Evolutionary conservation across 2,113 vertebrate genomes (phyloP).

Genomic region (Sebastes schlegelii): DNA sequence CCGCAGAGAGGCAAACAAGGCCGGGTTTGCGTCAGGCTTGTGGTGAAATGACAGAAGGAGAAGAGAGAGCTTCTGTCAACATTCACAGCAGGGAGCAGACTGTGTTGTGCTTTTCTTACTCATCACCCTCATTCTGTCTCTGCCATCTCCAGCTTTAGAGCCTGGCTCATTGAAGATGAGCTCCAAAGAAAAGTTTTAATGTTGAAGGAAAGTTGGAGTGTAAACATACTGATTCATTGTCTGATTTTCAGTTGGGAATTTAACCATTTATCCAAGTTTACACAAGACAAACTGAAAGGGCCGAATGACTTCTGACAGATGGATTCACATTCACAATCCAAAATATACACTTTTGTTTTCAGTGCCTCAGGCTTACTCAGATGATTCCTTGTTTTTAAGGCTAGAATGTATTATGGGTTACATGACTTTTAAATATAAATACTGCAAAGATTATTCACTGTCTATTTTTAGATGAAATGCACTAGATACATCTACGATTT

Average conservation of each 20-base stretch:
- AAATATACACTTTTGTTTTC: constrained; percentile 43
- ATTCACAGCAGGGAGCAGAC: constrained; percentile 40
- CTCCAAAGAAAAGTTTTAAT: constrained; percentile 52
- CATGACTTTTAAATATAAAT: constrained; percentile 4
- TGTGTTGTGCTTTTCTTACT: constrained; percentile 41
- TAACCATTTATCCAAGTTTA: constrained; percentile 49
- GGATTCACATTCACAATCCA: constrained; percentile 38
- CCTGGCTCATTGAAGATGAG: constrained; percentile 33
- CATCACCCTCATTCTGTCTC: constrained; percentile 49
- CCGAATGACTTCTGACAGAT: constrained; percentile 23
- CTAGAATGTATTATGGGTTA: neutral
- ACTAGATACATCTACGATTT: neutral
- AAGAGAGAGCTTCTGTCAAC: constrained; percentile 64
- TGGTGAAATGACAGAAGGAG: constrained; percentile 47
- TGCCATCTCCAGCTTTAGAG: constrained; percentile 52
- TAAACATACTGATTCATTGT: constrained; percentile 27
- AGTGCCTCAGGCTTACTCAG: neutral
- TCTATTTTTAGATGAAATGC: neutral
- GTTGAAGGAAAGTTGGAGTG: constrained; percentile 37
- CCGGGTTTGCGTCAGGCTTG: constrained; percentile 53
- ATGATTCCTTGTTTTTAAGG: constrained; percentile 6
- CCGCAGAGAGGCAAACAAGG: constrained; percentile 39
- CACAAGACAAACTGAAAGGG: constrained; percentile 27
- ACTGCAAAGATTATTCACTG: neutral
- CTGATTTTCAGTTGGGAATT: constrained; percentile 24